Evolutionary conservation across 2,797 vertebrate genomes (phyloP).

Genomic region (Cetoscarus ocellatus): DNA sequence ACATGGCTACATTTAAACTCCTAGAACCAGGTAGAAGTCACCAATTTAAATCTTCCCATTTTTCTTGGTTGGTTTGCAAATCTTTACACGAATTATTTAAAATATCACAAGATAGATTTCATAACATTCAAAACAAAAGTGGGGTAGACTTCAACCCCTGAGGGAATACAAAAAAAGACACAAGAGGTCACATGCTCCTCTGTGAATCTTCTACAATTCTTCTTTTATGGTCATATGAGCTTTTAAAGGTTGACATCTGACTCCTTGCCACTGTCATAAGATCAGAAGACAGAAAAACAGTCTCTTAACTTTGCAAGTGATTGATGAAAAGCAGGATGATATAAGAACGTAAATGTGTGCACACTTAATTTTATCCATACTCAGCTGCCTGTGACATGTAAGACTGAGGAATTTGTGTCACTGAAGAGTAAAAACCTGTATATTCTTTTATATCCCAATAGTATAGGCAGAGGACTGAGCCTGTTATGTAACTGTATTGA

Average conservation of each 20-base stretch:
- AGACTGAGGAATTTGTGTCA: too few relatives aligned
- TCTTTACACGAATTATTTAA: neutral
- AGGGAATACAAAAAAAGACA: conserved; percentile 1
- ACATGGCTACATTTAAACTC: neutral
- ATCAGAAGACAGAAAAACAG: conserved; percentile 33
- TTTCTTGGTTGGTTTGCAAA: neutral
- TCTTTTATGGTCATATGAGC: conserved; percentile 47
- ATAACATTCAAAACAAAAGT: neutral
- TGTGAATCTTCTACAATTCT: neutral
- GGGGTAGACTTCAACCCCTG: neutral
- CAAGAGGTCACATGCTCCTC: conserved; percentile 19
- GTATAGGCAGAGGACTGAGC: conserved; percentile 8
- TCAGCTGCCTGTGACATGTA: neutral
- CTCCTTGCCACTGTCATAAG: conserved; percentile 36
- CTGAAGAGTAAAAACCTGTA: too few relatives aligned
- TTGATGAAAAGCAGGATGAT: conserved; percentile 8
- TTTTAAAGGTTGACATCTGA: conserved; percentile 24
- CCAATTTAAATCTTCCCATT: neutral
- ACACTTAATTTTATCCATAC: neutral
- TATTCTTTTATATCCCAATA: neutral
- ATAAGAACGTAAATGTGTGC: conserved; percentile 14
- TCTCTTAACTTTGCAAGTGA: conserved; percentile 18
- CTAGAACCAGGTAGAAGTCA: neutral
- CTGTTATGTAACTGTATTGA: conserved; percentile 16
- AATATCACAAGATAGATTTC: conserved; percentile 8